Percentiles rank a stretch among this genome's conserved stretches.
Conservation (phyloP, 2,113 vertebrate genomes). For the Rhizomys pruinosus region DNA sequence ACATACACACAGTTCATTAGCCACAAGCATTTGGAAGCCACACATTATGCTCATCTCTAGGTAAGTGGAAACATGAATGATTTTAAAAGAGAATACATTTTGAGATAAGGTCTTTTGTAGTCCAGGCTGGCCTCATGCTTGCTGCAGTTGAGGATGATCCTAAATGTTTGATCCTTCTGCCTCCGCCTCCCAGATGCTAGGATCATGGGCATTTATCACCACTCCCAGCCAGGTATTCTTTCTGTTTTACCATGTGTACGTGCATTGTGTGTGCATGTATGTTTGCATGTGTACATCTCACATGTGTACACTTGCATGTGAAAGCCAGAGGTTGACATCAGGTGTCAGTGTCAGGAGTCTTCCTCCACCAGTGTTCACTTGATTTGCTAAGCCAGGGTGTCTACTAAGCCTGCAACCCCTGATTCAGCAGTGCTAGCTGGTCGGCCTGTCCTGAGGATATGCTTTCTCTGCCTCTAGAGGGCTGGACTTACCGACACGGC, state of each 20-base stretch:
- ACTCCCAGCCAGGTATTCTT: background rate
- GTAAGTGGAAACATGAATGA: background rate
- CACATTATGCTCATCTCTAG: background rate
- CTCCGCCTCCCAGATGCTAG: background rate
- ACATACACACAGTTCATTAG: background rate
- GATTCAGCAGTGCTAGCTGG: background rate
- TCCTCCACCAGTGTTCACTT: background rate
- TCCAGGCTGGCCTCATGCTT: background rate
- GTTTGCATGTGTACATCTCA: background rate
- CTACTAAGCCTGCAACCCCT: background rate
- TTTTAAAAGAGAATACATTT: background rate
- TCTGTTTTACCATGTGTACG: background rate
- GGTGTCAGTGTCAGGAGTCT: background rate
- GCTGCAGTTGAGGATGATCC: background rate
- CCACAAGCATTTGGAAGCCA: background rate
- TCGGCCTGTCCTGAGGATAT: background rate
- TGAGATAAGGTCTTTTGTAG: background rate
- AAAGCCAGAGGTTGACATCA: background rate
- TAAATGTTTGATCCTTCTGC: background rate
- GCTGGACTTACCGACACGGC: too few relatives aligned
- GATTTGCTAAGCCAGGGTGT: background rate
- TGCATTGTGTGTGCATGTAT: background rate
- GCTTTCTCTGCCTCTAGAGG: too few relatives aligned
- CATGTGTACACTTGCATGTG: background rate
- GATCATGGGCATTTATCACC: too few relatives aligned